Conservation (phyloP, 2,113 vertebrate genomes). For the Equus przewalskii region DNA sequence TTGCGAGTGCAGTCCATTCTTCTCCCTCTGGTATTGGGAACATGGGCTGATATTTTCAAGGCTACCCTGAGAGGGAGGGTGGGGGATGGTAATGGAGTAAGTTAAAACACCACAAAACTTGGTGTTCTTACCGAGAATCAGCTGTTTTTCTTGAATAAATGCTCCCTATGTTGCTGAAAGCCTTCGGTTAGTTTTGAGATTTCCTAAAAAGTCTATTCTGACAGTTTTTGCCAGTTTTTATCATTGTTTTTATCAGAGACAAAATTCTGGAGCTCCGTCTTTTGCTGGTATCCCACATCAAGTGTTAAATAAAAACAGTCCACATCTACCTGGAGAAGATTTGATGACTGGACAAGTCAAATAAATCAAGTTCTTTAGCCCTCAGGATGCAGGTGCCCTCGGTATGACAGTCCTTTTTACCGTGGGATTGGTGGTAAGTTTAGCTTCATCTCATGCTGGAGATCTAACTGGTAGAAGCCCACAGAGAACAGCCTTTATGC, state of each 20-base stretch:
- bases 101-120: neutral
- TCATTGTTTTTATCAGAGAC: neutral
- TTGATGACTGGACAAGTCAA: conserved; percentile 4
- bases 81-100: neutral
- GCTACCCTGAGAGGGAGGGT: neutral
- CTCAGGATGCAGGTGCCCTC: neutral
- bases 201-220: neutral
- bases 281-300: neutral
- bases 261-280: neutral
- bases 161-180: neutral
- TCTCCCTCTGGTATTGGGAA: conserved; percentile 3
- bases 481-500: conserved; percentile 11
- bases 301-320: conserved; percentile 21
- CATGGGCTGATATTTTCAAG: neutral
- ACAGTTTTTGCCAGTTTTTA: neutral
- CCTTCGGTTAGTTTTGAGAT: neutral
- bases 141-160: neutral
- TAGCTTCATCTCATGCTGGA: neutral
- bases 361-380: conserved; percentile 8
- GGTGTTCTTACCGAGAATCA: neutral
- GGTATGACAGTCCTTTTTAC: neutral
- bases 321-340: conserved; percentile 25
- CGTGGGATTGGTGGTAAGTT: neutral
- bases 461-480: neutral
- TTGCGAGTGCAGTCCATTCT: conserved; percentile 41